Percentiles rank a stretch among this genome's conserved stretches.
Evolutionary conservation across 1,140 invertebrate genomes (phyloP).

Genomic region (Rhizoglyphus robini): DNA sequence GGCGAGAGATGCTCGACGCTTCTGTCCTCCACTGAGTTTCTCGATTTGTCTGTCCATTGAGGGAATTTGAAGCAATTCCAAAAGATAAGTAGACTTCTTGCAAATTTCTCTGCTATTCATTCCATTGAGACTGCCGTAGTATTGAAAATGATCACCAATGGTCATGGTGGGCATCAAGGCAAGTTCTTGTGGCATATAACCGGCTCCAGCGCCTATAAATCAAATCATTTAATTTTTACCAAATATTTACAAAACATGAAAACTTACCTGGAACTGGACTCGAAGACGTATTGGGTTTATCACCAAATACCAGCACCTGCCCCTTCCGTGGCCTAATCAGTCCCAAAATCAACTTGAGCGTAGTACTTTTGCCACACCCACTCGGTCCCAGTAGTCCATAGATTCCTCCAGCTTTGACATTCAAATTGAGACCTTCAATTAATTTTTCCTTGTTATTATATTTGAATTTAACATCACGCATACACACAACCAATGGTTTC

Average conservation of each 20-base stretch:
- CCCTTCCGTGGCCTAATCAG: conserved; percentile 17
- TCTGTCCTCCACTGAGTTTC: conserved; percentile 66
- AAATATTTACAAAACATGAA: too few species aligned
- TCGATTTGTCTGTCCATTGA: conserved; percentile 29
- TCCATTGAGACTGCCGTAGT: conserved; percentile 32
- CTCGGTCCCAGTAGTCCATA: conserved; percentile 30
- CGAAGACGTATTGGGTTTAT: conserved; percentile 26
- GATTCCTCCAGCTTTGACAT: conserved; percentile 14
- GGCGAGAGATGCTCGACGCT: conserved; percentile 77
- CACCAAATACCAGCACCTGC: conserved; percentile 20
- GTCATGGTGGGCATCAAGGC: conserved; percentile 34
- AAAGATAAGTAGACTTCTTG: conserved; percentile 58
- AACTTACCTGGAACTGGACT: too few species aligned
- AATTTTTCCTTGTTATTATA: not conserved
- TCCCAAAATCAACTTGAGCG: conserved; percentile 23
- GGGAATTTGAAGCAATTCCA: conserved; percentile 75
- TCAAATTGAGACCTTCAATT: conserved; percentile 21
- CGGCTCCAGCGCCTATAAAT: too few species aligned
- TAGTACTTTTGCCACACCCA: conserved; percentile 24
- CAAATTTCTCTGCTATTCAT: conserved; percentile 27
- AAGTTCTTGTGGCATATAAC: conserved; percentile 38
- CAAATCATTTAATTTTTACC: too few species aligned
- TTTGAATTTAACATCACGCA: not conserved
- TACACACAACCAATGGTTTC: not conserved
- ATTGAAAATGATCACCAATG: conserved; percentile 33